Conservation (phyloP, 2,888 invertebrate species). For the Heliconius ethilla region DNA sequence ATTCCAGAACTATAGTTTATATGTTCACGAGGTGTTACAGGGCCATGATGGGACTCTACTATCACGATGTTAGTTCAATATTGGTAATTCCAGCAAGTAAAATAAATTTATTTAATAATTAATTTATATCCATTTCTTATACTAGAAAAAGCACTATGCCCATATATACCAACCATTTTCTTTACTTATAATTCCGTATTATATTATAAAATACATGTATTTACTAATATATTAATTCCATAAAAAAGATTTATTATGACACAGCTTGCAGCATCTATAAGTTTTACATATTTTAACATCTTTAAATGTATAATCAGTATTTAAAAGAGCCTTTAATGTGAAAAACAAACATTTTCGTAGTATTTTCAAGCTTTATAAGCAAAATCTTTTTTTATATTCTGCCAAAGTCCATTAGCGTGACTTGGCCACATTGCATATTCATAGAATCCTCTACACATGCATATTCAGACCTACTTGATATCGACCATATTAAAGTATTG, state of each 20-base stretch:
- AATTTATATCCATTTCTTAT: too few relatives aligned
- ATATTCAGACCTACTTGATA: background rate
- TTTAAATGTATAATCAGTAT: too few relatives aligned
- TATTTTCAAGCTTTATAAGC: background rate
- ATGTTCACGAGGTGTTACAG: too few relatives aligned
- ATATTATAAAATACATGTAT: too few relatives aligned
- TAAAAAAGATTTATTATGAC: background rate
- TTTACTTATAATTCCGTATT: too few relatives aligned
- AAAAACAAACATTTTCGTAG: background rate
- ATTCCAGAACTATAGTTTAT: too few relatives aligned
- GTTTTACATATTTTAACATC: background rate
- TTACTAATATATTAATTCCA: background rate
- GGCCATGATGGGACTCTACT: too few relatives aligned
- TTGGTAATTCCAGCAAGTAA: too few relatives aligned
- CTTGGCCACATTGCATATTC: slow-evolving; percentile 8
- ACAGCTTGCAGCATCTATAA: background rate
- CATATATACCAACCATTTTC: too few relatives aligned
- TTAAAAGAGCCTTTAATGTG: background rate
- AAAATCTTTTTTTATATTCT: background rate
- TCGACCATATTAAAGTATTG: background rate
- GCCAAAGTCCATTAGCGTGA: background rate
- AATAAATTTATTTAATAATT: too few relatives aligned
- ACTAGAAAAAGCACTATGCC: too few relatives aligned
- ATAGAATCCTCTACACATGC: slow-evolving; percentile 6
- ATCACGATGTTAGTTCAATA: too few relatives aligned